These are phyloP conservation scores for Hyperopisus bebe DNA, from an alignment of 2,113 vertebrate species.

Conservation along the genomic window DNA sequence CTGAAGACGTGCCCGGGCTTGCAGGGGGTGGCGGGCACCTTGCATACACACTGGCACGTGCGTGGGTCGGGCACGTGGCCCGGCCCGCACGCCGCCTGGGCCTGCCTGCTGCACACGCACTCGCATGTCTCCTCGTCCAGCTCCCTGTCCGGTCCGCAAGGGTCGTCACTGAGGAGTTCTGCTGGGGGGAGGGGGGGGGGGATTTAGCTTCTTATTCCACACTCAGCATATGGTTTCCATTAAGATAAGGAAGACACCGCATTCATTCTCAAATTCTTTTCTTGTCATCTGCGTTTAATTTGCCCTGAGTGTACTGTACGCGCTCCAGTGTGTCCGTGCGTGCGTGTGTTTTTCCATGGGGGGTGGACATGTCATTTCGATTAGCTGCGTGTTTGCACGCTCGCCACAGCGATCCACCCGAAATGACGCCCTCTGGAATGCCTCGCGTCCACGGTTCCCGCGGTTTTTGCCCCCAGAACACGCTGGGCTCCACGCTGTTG, in stretches of 20 bases:
- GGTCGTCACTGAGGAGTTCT: slow-evolving; percentile 63
- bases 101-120: slow-evolving; percentile 71
- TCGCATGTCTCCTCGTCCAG: slow-evolving; percentile 87
- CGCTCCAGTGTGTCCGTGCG: not conserved
- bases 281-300: not conserved
- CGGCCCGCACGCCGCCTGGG: slow-evolving; percentile 67
- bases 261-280: slow-evolving; percentile 8
- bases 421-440: slow-evolving; percentile 17
- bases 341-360: not conserved
- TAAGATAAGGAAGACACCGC: not conserved
- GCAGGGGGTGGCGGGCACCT: slow-evolving; percentile 59
- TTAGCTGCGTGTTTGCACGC: not conserved
- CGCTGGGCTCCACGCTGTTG: slow-evolving; percentile 27
- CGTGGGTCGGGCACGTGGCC: slow-evolving; percentile 72
- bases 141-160: slow-evolving; percentile 82
- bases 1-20: slow-evolving; percentile 74
- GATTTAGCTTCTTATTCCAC: not conserved
- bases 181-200: not conserved
- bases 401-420: not conserved
- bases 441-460: not conserved
- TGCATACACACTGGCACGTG: slow-evolving; percentile 81
- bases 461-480: slow-evolving; percentile 14
- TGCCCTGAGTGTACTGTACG: not conserved
- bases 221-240: not conserved
- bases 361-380: not conserved